These are phyloP conservation scores for Myathropa florea DNA, from an alignment of 2,888 invertebrate species.

Conservation along the genomic window DNA sequence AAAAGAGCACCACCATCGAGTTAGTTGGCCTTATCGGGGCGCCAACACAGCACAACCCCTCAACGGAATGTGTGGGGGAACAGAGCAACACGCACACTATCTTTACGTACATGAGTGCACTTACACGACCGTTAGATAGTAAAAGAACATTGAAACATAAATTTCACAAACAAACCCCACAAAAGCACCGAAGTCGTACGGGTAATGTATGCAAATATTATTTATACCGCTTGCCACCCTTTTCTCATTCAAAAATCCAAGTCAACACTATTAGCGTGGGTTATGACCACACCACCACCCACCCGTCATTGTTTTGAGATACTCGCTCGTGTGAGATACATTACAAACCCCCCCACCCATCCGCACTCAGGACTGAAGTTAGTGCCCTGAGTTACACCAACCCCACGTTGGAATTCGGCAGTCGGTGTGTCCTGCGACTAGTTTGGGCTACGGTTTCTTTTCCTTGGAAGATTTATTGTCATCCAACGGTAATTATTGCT, in stretches of 20 bases:
- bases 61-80: too few species aligned
- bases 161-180: slow-evolving; percentile 22
- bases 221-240: slow-evolving; percentile 42
- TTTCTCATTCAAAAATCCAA: slow-evolving; percentile 26
- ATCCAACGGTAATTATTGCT: slow-evolving; percentile 50
- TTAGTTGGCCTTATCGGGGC: slow-evolving; percentile 34
- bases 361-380: slow-evolving; percentile 14
- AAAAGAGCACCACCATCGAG: slow-evolving; percentile 3
- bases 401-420: slow-evolving; percentile 10
- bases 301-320: slow-evolving; percentile 2
- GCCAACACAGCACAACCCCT: slow-evolving; percentile 19
- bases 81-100: slow-evolving; percentile 42
- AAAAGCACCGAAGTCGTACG: not conserved
- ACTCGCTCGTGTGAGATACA: slow-evolving; percentile 12
- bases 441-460: not conserved
- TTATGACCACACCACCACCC: not conserved
- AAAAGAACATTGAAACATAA: slow-evolving; percentile 42
- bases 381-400: slow-evolving; percentile 28
- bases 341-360: not conserved
- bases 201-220: slow-evolving; percentile 47
- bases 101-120: slow-evolving; percentile 51
- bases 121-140: slow-evolving; percentile 36
- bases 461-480: slow-evolving; percentile 54
- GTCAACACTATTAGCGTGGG: slow-evolving; percentile 37
- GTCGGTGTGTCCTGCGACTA: not conserved